phyloP scores from a whole-genome alignment of 1,140 invertebrate species.

The Agraylea sexmaculata region DNA sequence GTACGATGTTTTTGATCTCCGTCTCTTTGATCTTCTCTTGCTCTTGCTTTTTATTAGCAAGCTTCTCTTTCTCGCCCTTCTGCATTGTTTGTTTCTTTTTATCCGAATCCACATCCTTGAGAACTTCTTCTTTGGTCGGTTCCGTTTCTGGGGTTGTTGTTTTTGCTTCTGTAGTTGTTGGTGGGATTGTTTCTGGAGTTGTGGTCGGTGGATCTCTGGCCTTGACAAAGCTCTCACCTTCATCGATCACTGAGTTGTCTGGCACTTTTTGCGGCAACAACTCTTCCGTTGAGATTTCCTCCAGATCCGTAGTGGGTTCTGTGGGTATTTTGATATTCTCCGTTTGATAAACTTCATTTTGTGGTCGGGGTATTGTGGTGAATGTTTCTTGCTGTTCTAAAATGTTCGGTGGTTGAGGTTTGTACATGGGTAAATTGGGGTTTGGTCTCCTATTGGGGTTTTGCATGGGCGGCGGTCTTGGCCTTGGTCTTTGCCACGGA shows the following conservation, averaged over 20 bases:
- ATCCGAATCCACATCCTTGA: constrained; percentile 22
- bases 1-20: constrained; percentile 8
- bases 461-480: constrained; percentile 31
- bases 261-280: constrained; percentile 23
- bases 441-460: constrained; percentile 33
- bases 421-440: constrained; percentile 34
- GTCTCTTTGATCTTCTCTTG: constrained; percentile 19
- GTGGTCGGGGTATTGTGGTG: constrained; percentile 10
- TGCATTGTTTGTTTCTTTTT: constrained; percentile 21
- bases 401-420: constrained; percentile 27
- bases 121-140: constrained; percentile 21
- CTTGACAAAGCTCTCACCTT: constrained; percentile 12
- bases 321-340: background rate
- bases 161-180: constrained; percentile 6
- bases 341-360: background rate
- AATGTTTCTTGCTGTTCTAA: constrained; percentile 10
- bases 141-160: constrained; percentile 22
- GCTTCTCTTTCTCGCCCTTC: constrained; percentile 20
- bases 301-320: too few relatives aligned
- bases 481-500: constrained; percentile 47
- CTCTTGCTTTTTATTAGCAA: constrained; percentile 18
- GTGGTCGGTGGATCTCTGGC: constrained; percentile 20
- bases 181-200: constrained; percentile 15
- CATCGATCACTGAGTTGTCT: constrained; percentile 16
- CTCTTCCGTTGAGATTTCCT: too few relatives aligned